phyloP scores from a whole-genome alignment of 2,888 invertebrate genomes.

The Chloroclystis v-ata region DNA sequence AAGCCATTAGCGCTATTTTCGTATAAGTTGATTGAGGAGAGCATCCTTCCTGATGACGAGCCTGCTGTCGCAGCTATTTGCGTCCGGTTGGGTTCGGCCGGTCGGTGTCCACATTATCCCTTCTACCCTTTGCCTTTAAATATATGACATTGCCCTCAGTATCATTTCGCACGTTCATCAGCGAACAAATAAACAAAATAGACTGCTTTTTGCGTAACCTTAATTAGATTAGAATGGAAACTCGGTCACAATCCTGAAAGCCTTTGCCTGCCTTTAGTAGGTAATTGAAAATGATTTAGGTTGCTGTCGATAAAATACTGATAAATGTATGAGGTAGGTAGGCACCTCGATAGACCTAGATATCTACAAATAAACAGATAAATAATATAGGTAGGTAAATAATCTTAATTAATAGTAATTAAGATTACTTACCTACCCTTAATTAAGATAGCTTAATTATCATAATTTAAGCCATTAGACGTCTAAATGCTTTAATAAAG shows the following conservation, averaged over 20 bases:
- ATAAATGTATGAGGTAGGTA: background rate
- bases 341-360: too few relatives aligned
- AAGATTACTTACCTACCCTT: too few relatives aligned
- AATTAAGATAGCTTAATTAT: too few relatives aligned
- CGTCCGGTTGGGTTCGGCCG: conserved; percentile 37
- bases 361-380: too few relatives aligned
- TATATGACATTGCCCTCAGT: conserved; percentile 43
- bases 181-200: conserved; percentile 25
- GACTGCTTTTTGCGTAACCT: conserved; percentile 8
- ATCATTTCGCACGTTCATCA: conserved; percentile 46
- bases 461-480: too few relatives aligned
- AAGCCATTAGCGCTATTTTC: conserved; percentile 35
- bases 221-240: conserved; percentile 14
- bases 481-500: too few relatives aligned
- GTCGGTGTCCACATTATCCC: conserved; percentile 53
- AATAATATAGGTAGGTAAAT: too few relatives aligned
- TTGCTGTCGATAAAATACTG: background rate
- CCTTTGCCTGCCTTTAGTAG: background rate
- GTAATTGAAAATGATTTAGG: conserved; percentile 5
- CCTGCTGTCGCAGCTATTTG: conserved; percentile 48
- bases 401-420: too few relatives aligned
- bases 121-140: conserved; percentile 47
- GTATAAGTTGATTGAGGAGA: conserved; percentile 34
- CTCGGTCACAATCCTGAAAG: background rate
- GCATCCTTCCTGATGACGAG: conserved; percentile 43